A percentile compares a stretch with the other conserved stretches of the same genome.
Evolutionary conservation across 1,140 invertebrate genomes (phyloP).

Genomic region (Lethrus apterus): DNA sequence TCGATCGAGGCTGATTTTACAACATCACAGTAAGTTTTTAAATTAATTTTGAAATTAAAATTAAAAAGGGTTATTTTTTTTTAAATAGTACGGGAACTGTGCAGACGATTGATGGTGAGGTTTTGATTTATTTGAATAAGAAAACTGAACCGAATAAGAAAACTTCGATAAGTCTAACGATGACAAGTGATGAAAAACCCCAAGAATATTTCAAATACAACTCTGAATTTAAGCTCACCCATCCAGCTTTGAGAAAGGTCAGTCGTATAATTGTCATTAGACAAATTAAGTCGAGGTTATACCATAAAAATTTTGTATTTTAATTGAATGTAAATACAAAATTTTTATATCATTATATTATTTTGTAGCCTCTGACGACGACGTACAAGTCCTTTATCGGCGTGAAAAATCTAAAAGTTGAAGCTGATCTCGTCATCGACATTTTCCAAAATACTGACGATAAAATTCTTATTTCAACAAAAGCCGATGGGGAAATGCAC

Average conservation of each 20-base stretch:
- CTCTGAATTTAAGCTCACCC: slow-evolving; percentile 53
- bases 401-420: slow-evolving; percentile 36
- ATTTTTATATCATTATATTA: too few relatives aligned
- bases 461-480: slow-evolving; percentile 45
- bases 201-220: background rate
- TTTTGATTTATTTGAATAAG: slow-evolving; percentile 61
- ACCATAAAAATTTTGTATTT: too few relatives aligned
- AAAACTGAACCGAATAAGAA: slow-evolving; percentile 59
- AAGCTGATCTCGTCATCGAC: slow-evolving; percentile 50
- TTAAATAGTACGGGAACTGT: background rate
- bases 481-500: slow-evolving; percentile 36
- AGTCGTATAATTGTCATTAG: background rate
- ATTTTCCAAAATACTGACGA: slow-evolving; percentile 55
- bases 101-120: slow-evolving; percentile 32
- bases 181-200: background rate
- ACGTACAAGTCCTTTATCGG: slow-evolving; percentile 43
- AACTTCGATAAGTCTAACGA: slow-evolving; percentile 42
- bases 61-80: background rate
- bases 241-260: slow-evolving; percentile 59
- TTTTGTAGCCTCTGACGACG: slow-evolving; percentile 45
- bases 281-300: too few relatives aligned
- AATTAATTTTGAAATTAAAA: background rate
- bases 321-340: too few relatives aligned
- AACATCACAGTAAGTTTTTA: background rate
- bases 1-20: slow-evolving; percentile 44